These are phyloP conservation scores for Sebastes variabilis DNA, from an alignment of 2,797 vertebrate species.

Conservation along the genomic window DNA sequence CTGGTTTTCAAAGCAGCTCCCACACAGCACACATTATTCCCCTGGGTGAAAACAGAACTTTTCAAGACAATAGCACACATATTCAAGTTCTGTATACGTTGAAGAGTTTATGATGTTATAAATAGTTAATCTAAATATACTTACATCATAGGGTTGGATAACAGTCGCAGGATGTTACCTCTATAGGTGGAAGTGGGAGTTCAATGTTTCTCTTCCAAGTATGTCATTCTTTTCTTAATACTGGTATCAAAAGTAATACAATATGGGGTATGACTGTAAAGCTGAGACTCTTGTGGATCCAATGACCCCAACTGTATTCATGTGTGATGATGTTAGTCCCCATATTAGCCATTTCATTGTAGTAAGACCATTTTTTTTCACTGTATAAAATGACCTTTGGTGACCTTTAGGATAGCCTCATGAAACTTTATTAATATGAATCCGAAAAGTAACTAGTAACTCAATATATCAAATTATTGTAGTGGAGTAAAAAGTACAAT, in stretches of 20 bases:
- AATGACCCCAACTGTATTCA: background rate
- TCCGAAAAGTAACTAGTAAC: too few species aligned
- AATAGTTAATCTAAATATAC: slow-evolving; percentile 44
- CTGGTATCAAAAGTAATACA: background rate
- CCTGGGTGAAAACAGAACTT: background rate
- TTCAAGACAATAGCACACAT: slow-evolving; percentile 26
- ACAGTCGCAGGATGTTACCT: slow-evolving; percentile 7
- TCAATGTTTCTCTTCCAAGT: background rate
- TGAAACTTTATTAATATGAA: too few species aligned
- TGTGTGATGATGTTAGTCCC: background rate
- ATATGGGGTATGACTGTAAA: background rate
- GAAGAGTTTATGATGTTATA: slow-evolving; percentile 16
- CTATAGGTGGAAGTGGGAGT: background rate
- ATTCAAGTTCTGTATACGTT: background rate
- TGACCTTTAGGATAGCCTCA: too few species aligned
- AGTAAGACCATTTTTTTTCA: too few species aligned
- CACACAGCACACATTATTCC: slow-evolving; percentile 19
- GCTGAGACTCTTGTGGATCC: background rate
- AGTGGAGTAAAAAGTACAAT: too few species aligned
- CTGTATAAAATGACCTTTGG: too few species aligned
- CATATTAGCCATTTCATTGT: background rate
- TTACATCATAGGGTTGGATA: slow-evolving; percentile 21
- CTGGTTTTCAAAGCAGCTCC: slow-evolving; percentile 39
- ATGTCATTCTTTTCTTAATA: background rate
- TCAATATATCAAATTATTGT: too few species aligned